A percentile compares a stretch with the other conserved stretches of the same genome.
phyloP scores from a whole-genome alignment of 2,888 invertebrate genomes.

The Sesia bembeciformis region DNA sequence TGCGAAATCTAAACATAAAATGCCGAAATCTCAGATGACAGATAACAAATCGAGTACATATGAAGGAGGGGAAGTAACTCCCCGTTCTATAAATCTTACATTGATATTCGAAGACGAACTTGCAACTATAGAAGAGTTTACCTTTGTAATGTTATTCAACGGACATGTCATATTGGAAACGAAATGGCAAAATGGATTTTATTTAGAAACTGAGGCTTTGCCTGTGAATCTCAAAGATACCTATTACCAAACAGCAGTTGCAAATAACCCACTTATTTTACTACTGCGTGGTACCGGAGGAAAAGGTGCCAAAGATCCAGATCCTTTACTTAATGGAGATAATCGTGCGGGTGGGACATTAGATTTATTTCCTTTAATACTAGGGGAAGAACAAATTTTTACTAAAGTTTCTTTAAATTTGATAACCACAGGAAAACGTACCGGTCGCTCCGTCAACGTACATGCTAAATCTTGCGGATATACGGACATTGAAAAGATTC shows the following conservation, averaged over 20 bases:
- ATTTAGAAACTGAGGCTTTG: slow-evolving; percentile 18
- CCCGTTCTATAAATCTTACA: slow-evolving; percentile 23
- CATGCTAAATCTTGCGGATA: slow-evolving; percentile 21
- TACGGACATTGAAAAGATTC: slow-evolving; percentile 20
- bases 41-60: slow-evolving; percentile 20
- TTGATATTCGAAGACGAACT: slow-evolving; percentile 28
- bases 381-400: slow-evolving; percentile 42
- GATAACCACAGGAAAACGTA: slow-evolving; percentile 28
- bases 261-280: slow-evolving; percentile 45
- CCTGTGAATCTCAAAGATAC: slow-evolving; percentile 37
- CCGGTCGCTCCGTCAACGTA: slow-evolving; percentile 31
- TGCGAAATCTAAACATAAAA: slow-evolving; percentile 4
- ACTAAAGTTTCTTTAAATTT: slow-evolving; percentile 26
- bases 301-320: slow-evolving; percentile 40
- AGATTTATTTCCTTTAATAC: slow-evolving; percentile 48
- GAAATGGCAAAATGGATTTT: slow-evolving; percentile 31
- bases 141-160: slow-evolving; percentile 34
- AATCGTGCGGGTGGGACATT: slow-evolving; percentile 51
- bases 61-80: slow-evolving; percentile 20
- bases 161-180: slow-evolving; percentile 29
- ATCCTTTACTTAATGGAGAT: slow-evolving; percentile 40
- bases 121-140: slow-evolving; percentile 29
- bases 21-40: slow-evolving; percentile 12
- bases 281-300: slow-evolving; percentile 31
- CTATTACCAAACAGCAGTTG: slow-evolving; percentile 22